phyloP scores from a whole-genome alignment of 1,140 invertebrate genomes.

The Bemisia tabaci region DNA sequence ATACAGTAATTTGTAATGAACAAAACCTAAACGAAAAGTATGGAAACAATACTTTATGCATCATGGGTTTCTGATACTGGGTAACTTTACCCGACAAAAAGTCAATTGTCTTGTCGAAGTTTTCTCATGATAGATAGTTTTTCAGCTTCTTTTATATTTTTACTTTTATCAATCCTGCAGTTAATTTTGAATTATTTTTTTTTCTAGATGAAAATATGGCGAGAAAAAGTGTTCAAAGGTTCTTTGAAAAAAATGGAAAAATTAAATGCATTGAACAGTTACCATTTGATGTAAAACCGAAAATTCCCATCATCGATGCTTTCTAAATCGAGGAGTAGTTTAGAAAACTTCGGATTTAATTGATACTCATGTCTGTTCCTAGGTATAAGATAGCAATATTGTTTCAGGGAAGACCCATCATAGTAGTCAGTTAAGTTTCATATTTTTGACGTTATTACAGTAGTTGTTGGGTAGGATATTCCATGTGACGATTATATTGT shows the following conservation, averaged over 20 bases:
- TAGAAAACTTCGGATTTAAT: constrained; percentile 2
- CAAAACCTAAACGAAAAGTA: too few species aligned
- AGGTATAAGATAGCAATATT: neutral
- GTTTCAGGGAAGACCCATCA: neutral
- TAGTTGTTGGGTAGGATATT: too few species aligned
- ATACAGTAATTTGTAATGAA: too few species aligned
- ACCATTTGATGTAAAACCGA: neutral
- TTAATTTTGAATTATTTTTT: too few species aligned
- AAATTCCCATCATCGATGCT: neutral
- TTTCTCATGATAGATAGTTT: too few species aligned
- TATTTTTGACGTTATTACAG: neutral
- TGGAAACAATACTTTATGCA: too few species aligned
- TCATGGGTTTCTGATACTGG: too few species aligned
- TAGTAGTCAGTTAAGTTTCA: neutral
- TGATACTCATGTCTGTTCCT: constrained; percentile 4
- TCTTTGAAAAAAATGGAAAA: constrained; percentile 8
- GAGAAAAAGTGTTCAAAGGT: constrained; percentile 8
- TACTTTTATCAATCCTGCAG: too few species aligned
- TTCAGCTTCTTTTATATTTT: too few species aligned
- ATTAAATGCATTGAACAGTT: constrained; percentile 9
- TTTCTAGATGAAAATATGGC: constrained; percentile 6
- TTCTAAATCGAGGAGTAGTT: constrained; percentile 4
- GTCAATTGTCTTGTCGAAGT: too few species aligned
- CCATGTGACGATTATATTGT: too few species aligned
- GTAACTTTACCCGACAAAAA: too few species aligned